These are phyloP conservation scores for Buathra laborator DNA, from an alignment of 2,888 invertebrate species.

Conservation along the genomic window DNA sequence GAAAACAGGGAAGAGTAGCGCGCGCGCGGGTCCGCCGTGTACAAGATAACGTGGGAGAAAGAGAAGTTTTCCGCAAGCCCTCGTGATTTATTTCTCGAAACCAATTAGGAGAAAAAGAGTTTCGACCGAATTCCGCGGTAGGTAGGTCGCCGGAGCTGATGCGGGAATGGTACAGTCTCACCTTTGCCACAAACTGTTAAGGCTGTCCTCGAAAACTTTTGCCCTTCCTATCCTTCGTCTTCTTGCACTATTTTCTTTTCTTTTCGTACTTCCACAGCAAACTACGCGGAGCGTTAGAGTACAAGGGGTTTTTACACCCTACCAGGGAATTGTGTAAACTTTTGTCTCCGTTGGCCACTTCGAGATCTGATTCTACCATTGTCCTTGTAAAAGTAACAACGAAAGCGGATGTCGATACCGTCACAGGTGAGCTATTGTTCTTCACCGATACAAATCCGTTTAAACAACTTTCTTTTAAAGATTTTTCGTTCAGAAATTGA, in stretches of 20 bases:
- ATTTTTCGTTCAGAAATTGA: neutral
- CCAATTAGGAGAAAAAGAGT: constrained; percentile 67
- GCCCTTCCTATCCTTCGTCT: neutral
- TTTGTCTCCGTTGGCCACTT: constrained; percentile 53
- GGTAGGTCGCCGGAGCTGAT: constrained; percentile 54
- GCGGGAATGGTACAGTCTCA: constrained; percentile 51
- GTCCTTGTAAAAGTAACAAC: constrained; percentile 17
- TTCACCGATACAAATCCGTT: neutral
- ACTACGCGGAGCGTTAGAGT: neutral
- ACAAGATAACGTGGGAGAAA: constrained; percentile 60
- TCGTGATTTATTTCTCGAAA: constrained; percentile 71
- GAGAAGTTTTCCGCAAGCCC: constrained; percentile 66
- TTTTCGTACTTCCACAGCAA: neutral
- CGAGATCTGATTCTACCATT: constrained; percentile 35
- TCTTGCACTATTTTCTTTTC: constrained; percentile 9
- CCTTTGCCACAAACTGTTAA: constrained; percentile 28
- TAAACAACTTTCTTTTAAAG: neutral
- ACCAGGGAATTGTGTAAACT: constrained; percentile 49
- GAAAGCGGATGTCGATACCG: constrained; percentile 10
- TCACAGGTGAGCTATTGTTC: neutral
- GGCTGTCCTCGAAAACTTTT: constrained; percentile 47
- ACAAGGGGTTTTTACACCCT: constrained; percentile 25
- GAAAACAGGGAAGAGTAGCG: constrained; percentile 22
- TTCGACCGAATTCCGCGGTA: constrained; percentile 45
- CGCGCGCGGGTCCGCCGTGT: constrained; percentile 46